phyloP scores from a whole-genome alignment of 2,888 invertebrate genomes.

The Metacarcinus magister region DNA sequence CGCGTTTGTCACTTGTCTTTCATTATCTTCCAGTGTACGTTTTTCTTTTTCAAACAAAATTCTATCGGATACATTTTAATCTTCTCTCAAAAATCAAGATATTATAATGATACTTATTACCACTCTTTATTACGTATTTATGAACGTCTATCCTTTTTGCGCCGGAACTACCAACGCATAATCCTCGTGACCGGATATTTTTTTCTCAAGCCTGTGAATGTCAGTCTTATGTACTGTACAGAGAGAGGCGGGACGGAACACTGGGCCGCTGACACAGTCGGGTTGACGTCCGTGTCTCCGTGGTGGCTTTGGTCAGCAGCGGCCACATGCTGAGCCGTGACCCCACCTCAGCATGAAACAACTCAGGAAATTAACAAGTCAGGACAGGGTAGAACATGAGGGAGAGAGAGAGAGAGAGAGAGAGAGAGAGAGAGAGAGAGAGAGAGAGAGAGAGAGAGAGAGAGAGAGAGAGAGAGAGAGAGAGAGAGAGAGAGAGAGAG shows the following conservation, averaged over 20 bases:
- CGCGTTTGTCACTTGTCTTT: no score
- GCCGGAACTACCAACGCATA: neutral
- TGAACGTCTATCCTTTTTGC: neutral
- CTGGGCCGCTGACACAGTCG: no score
- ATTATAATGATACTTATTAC: no score
- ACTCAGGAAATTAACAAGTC: neutral
- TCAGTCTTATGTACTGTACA: neutral
- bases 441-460: no score
- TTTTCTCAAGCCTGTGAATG: neutral
- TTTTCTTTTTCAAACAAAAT: no score
- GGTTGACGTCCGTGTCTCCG: neutral
- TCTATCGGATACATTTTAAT: no score
- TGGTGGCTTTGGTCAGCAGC: neutral
- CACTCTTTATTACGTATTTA: neutral
- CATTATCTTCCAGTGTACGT: no score
- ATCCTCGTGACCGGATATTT: neutral
- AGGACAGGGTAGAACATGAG: neutral
- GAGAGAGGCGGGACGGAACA: no score
- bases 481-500: no score
- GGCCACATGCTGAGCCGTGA: neutral
- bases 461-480: no score
- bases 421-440: conserved; percentile 18
- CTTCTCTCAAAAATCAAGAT: no score
- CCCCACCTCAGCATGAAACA: neutral
- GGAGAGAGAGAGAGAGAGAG: neutral